These are phyloP conservation scores for Lacanobia oleracea DNA, from an alignment of 2,888 invertebrate species.

Conservation along the genomic window DNA sequence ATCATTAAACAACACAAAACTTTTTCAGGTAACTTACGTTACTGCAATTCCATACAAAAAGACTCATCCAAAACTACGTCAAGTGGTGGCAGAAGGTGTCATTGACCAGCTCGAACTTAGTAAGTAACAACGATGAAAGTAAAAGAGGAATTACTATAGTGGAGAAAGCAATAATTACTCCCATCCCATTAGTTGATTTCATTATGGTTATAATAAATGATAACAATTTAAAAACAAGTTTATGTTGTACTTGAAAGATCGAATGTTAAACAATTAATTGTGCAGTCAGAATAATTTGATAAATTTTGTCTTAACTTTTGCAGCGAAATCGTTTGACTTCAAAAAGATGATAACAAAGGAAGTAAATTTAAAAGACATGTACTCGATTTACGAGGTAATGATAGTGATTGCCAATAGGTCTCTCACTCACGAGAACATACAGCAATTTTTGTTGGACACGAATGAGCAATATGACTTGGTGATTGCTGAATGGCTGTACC, in stretches of 20 bases:
- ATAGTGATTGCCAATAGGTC: constrained; percentile 45
- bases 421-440: constrained; percentile 61
- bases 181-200: too few species aligned
- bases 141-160: background rate
- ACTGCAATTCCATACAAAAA: constrained; percentile 67
- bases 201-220: too few species aligned
- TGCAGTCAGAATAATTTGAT: background rate
- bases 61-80: constrained; percentile 60
- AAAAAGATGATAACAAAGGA: constrained; percentile 59
- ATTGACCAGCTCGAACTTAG: constrained; percentile 47
- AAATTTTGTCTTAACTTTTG: background rate
- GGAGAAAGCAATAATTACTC: constrained; percentile 3
- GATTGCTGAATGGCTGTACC: constrained; percentile 77
- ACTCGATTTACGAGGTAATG: constrained; percentile 38
- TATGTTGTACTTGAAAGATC: too few species aligned
- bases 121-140: constrained; percentile 41
- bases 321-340: constrained; percentile 52
- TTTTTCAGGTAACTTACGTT: constrained; percentile 71
- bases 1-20: background rate
- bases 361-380: constrained; percentile 48
- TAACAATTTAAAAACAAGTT: too few species aligned
- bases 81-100: constrained; percentile 69
- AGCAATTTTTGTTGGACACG: constrained; percentile 68
- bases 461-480: constrained; percentile 73
- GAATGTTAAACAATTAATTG: too few species aligned